Conservation (phyloP, 35 echinoderm and acorn worm genomes). For the Eucidaris tribuloides region DNA sequence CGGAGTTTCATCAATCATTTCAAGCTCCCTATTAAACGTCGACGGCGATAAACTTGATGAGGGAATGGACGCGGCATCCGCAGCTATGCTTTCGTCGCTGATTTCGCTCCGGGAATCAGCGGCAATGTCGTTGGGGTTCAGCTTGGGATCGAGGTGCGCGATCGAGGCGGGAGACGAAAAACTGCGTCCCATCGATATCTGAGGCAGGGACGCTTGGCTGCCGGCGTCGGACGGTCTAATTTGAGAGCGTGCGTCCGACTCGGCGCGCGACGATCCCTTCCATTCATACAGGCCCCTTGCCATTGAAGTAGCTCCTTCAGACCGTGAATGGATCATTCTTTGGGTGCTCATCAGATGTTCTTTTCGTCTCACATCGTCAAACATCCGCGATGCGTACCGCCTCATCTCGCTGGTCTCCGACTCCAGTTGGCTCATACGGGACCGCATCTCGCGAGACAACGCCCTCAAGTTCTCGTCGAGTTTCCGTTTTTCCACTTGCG, state of each 20-base stretch:
- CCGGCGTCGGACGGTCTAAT: too few species aligned
- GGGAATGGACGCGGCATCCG: slow-evolving; percentile 9
- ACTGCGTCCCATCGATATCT: not conserved
- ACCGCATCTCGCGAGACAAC: slow-evolving; percentile 6
- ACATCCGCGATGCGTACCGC: not conserved
- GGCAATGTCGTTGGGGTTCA: not conserved
- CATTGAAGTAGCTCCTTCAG: not conserved
- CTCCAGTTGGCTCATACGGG: slow-evolving; percentile 7
- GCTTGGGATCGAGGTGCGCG: not conserved
- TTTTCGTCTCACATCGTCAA: not conserved
- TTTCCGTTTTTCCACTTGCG: not conserved
- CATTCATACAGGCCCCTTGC: not conserved
- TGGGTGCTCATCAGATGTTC: not conserved
- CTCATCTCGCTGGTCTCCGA: slow-evolving; percentile 19
- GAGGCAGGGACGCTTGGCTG: not conserved
- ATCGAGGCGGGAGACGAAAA: slow-evolving; percentile 4
- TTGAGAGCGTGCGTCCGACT: not conserved
- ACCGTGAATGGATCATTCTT: not conserved
- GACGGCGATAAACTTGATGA: not conserved
- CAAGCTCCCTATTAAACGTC: not conserved
- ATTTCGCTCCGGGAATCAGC: not conserved
- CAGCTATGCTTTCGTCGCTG: slow-evolving; percentile 14
- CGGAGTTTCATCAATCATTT: slow-evolving; percentile 11
- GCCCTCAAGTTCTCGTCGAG: not conserved
- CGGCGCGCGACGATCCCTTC: not conserved